Percentiles rank a stretch among this genome's conserved stretches.
phyloP scores from a whole-genome alignment of 2,888 invertebrate species.

The Gastracanthus pulcherrimus region DNA sequence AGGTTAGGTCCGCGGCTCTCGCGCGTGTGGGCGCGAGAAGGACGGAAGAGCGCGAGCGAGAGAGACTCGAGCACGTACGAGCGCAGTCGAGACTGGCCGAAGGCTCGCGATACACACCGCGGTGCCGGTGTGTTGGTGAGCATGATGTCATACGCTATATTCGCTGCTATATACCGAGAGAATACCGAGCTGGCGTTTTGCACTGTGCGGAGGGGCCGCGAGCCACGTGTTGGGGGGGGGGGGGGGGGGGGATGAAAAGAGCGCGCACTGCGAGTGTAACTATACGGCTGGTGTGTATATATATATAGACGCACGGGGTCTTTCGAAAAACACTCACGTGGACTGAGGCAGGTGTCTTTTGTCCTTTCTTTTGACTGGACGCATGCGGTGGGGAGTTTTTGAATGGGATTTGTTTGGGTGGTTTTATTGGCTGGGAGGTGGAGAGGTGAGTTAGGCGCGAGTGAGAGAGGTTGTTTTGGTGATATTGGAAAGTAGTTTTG shows the following conservation, averaged over 20 bases:
- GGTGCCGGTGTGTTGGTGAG: neutral
- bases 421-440: no score
- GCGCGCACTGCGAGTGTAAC: neutral
- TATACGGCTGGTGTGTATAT: neutral
- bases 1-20: conserved; percentile 44
- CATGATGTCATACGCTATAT: conserved; percentile 50
- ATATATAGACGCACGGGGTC: no score
- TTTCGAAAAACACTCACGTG: no score
- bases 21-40: conserved; percentile 1
- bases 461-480: no score
- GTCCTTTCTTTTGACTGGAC: no score
- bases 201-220: neutral
- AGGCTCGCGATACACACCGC: neutral
- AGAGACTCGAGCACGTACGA: neutral
- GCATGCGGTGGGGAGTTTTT: no score
- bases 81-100: neutral
- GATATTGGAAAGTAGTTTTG: no score
- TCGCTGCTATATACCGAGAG: no score
- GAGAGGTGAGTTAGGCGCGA: no score
- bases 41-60: neutral
- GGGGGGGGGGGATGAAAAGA: neutral
- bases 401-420: no score
- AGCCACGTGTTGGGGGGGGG: neutral
- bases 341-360: no score
- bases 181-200: no score